Conservation (phyloP, 92 coral and sea anemone genomes). For the Epizoanthus fatuus region DNA sequence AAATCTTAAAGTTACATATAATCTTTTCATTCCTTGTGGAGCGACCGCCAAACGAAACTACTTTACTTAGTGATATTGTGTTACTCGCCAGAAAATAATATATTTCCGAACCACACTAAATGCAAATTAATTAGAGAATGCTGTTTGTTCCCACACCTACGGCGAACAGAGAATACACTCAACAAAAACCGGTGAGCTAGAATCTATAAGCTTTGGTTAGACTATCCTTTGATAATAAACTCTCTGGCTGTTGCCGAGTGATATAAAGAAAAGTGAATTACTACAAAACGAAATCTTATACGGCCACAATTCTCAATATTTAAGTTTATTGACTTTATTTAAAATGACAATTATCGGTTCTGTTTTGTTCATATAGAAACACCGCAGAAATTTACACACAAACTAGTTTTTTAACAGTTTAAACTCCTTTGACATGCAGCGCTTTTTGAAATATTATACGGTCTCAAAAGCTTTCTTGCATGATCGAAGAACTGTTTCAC, state of each 20-base stretch:
- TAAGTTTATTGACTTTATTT: too few species aligned
- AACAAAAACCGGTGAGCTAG: neutral
- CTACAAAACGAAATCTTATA: too few species aligned
- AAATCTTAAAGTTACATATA: neutral
- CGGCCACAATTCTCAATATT: too few species aligned
- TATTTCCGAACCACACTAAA: neutral
- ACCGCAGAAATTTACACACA: too few species aligned
- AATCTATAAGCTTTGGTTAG: neutral
- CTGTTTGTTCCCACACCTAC: conserved; percentile 22
- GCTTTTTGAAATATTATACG: too few species aligned
- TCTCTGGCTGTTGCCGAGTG: neutral
- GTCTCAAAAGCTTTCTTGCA: too few species aligned
- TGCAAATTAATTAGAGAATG: neutral
- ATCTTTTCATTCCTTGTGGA: neutral
- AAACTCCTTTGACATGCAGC: too few species aligned
- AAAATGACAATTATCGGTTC: too few species aligned
- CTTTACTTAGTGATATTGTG: neutral
- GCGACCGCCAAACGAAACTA: neutral
- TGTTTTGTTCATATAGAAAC: too few species aligned
- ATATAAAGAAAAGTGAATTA: neutral
- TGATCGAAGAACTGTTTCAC: too few species aligned
- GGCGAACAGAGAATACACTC: neutral
- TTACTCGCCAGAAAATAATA: neutral
- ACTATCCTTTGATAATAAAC: neutral
- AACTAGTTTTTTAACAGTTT: too few species aligned